Evolutionary conservation across 2,797 vertebrate genomes (phyloP), one percentile per base, ranked within the genome.

Genomic region (Echiichthys vipera): DNA sequence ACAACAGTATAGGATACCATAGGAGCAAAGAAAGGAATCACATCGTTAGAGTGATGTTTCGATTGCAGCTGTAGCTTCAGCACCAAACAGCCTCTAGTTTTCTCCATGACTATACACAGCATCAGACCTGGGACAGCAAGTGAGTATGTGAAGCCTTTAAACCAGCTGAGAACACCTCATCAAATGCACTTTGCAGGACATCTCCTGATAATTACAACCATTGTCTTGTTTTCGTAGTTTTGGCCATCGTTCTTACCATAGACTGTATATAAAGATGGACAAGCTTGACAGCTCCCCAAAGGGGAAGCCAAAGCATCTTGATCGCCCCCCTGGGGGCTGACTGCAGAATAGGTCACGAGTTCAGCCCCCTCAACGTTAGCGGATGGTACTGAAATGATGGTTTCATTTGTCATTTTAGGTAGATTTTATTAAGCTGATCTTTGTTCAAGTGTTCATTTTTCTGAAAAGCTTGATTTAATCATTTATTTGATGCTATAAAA

Each of bases 51-150:
- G 77, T 81, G 77, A 90, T 43, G 70, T 77, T 86, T 87, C 77
- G 82, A 87, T 51, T 74, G 81, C 73, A 88, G 83, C 68, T 65
- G 77, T 30, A 87, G 78, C 71, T 66, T 77, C 63, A 84, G 86
- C 72, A 84, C 68, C 68, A 79, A 80, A 82, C 83, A 86, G 84
- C 87, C 80, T 87, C 84, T 78, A 88, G 71, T 77, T 90, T 73
- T 83, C 83, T 90, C 85, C 85, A 88, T 84, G 87, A 92, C 77
- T 73, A 86, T 77, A 73, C 59, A 78, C 81, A 88, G 81, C 71
- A 85, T 88, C 85, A 89, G 92, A 92, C 91, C 89, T 91, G 90
- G 92, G 88, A 71, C 67, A 75, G 77, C 50, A 37, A 32, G 34
- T 1, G 4, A n/a, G 7, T 0, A 13, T 27, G 7, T 37, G 20